Percentiles rank a stretch among this genome's conserved stretches.
Conservation (phyloP, 1,140 invertebrate species). For the Eulimnadia texana region DNA sequence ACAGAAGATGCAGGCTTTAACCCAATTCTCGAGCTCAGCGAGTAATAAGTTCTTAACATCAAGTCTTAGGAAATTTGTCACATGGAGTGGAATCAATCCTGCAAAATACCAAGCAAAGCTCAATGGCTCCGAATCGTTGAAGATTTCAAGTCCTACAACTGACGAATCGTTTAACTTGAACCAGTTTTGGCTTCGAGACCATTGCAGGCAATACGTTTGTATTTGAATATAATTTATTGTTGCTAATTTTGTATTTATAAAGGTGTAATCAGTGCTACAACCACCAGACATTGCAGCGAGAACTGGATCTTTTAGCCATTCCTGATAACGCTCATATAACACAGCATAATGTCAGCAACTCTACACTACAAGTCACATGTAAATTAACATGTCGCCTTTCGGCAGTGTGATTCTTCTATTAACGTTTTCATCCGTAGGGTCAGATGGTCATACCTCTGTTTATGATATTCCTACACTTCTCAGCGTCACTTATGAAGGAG, state of each 20-base stretch:
- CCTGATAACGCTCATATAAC: slow-evolving; percentile 8
- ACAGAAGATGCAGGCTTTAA: too few relatives aligned
- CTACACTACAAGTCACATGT: neutral
- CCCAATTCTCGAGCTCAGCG: too few relatives aligned
- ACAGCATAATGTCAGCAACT: neutral
- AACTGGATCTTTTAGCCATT: slow-evolving; percentile 29
- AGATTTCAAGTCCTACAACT: neutral
- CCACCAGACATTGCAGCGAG: slow-evolving; percentile 29
- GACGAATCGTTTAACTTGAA: neutral
- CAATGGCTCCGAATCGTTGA: neutral
- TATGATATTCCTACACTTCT: slow-evolving; percentile 30
- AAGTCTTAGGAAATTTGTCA: too few relatives aligned
- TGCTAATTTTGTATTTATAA: too few relatives aligned
- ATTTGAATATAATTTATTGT: too few relatives aligned
- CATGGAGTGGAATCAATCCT: too few relatives aligned
- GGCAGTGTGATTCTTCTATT: slow-evolving; percentile 6
- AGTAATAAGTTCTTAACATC: too few relatives aligned
- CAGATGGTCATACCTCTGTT: slow-evolving; percentile 27
- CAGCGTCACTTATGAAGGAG: slow-evolving; percentile 26
- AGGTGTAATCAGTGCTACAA: slow-evolving; percentile 30
- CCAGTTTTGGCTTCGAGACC: slow-evolving; percentile 31
- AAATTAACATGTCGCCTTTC: neutral
- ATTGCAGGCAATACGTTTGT: slow-evolving; percentile 33
- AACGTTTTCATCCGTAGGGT: slow-evolving; percentile 16
- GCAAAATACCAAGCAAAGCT: neutral